phyloP scores from a whole-genome alignment of 1,140 invertebrate genomes.

The Bombus fervidus region DNA sequence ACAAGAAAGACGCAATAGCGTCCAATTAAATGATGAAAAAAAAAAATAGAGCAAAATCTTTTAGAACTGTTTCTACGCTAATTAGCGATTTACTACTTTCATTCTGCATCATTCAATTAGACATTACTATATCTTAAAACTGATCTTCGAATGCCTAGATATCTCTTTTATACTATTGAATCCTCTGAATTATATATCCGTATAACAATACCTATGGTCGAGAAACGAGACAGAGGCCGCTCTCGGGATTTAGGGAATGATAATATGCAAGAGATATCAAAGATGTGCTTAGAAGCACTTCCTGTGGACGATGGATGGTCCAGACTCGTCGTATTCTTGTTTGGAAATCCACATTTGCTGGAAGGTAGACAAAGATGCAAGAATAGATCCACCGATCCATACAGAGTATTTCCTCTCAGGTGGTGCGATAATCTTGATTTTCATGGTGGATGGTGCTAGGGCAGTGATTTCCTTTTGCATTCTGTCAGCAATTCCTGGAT shows the following conservation, averaged over 20 bases:
- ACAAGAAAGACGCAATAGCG: constrained; percentile 62
- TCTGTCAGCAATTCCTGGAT: constrained; percentile 92
- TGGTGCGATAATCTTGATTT: constrained; percentile 93
- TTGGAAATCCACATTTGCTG: constrained; percentile 98
- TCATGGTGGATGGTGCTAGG: constrained; percentile 89
- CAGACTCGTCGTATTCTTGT: constrained; percentile 97
- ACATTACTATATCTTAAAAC: neutral
- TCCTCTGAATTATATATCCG: constrained; percentile 11
- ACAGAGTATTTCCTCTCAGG: constrained; percentile 93
- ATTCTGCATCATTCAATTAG: neutral
- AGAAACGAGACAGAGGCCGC: constrained; percentile 67
- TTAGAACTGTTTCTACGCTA: constrained; percentile 44
- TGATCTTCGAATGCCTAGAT: neutral
- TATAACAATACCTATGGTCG: constrained; percentile 62
- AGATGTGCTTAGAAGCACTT: constrained; percentile 93
- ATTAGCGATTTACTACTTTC: constrained; percentile 1
- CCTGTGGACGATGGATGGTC: constrained; percentile 96
- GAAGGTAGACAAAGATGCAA: constrained; percentile 94
- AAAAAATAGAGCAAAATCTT: constrained; percentile 49
- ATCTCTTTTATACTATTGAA: constrained; percentile 8
- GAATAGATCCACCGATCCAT: constrained; percentile 94
- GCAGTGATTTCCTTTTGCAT: constrained; percentile 91
- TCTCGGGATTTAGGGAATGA: constrained; percentile 62
- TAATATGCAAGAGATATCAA: constrained; percentile 62
- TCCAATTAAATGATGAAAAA: constrained; percentile 69